These are phyloP conservation scores for Acanthurus leucopareius DNA, from an alignment of 2,797 vertebrate species.

Conservation along the genomic window DNA sequence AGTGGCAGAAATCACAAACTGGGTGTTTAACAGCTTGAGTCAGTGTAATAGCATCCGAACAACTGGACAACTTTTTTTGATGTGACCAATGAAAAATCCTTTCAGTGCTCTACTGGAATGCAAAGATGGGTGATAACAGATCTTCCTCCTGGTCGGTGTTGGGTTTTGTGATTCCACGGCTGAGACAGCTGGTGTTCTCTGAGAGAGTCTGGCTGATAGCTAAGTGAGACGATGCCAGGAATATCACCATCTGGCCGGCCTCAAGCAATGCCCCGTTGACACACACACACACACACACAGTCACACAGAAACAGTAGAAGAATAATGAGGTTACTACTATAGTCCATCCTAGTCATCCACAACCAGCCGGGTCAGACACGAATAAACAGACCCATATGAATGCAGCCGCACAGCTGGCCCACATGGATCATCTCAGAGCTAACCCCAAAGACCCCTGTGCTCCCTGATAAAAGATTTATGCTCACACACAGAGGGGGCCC, in stretches of 20 bases:
- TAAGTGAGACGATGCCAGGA: constrained; percentile 72
- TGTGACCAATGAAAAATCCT: constrained; percentile 38
- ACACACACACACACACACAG: constrained; percentile 57
- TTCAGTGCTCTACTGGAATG: constrained; percentile 53
- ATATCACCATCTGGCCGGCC: constrained; percentile 79
- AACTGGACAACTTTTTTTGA: constrained; percentile 29
- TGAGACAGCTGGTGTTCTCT: constrained; percentile 74
- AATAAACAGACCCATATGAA: constrained; percentile 44
- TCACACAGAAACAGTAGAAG: constrained; percentile 51
- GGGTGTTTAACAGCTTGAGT: constrained; percentile 14
- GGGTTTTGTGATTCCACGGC: constrained; percentile 65
- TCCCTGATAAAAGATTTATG: constrained; percentile 77
- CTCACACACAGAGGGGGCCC: constrained; percentile 53
- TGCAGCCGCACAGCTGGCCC: constrained; percentile 72
- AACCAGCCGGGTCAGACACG: constrained; percentile 54
- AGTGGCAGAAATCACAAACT: no score
- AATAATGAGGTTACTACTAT: constrained; percentile 63
- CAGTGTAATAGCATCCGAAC: constrained; percentile 4
- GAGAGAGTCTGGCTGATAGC: constrained; percentile 68
- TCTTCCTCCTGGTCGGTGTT: constrained; percentile 60
- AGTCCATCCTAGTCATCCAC: constrained; percentile 65
- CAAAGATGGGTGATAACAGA: constrained; percentile 53
- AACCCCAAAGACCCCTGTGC: constrained; percentile 62
- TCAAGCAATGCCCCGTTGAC: constrained; percentile 64
- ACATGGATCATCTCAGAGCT: constrained; percentile 70